Evolutionary conservation across 2,113 vertebrate species (phyloP), one percentile per base, ranked within the genome.

Genomic region (Tetraodon nigroviridis): DNA sequence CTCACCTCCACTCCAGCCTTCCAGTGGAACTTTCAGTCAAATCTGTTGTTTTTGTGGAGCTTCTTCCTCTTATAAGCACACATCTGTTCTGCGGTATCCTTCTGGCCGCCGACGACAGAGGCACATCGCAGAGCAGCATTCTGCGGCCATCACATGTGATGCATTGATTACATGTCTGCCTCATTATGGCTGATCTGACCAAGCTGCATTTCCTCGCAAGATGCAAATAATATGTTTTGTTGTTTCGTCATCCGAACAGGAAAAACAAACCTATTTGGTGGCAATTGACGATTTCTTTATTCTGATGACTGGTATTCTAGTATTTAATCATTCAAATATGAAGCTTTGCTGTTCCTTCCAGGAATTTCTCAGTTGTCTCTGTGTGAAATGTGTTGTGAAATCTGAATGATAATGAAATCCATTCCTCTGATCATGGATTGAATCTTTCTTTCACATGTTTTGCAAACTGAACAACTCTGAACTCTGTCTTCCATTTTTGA

Each of bases 21-120:
- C 46, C 52, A 56, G 81, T 5, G 24, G 24, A 24, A 85, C 87
- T 88, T 88, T 84, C 88, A 85, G 79, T 86, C 85, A 82, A 82
- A 84, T 85, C 24, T 58, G 64, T 64, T 76, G 51, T 57, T 81
- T 74, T 77, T 64, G 55, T 77, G 61, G 49, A 21, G 27, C 17
- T 68, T 61, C 55, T 50, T 3, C 27, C 48, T 51, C 64, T 40
- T 20, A 48, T 29, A 58, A 41, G 21, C 37, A 44, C 51, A 47
- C 47, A 80, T 75, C 62, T 72, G 75, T 48, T 81, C 61, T 53
- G 55, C 57, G 62, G 60, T 72, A 49, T 55, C 44, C 56, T 51
- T 49, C 40, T 16, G 61, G 73, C 54, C 59, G 60, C 29, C 29
- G 29, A 4, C 6, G 29, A 32, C 29, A 0, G 5, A 10, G 61